Evolutionary conservation across 2,888 invertebrate species (phyloP).

Genomic region (Synergus japonicus): DNA sequence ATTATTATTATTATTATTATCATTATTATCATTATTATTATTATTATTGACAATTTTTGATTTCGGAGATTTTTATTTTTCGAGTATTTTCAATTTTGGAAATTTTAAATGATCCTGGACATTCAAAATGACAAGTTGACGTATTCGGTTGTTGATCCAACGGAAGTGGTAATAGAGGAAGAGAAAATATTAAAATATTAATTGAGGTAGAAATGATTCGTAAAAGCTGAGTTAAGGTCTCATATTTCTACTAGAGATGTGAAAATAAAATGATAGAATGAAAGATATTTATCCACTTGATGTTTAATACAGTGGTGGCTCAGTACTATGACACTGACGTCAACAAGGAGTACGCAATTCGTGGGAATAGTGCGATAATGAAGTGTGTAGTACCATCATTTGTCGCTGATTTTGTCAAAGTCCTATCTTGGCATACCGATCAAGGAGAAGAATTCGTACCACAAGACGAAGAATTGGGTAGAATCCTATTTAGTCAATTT

Average conservation of each 20-base stretch:
- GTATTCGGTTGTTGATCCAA: too few species aligned
- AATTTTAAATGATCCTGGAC: too few species aligned
- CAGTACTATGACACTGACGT: slow-evolving; percentile 91
- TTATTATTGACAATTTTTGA: too few species aligned
- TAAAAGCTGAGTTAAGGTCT: neutral
- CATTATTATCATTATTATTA: too few species aligned
- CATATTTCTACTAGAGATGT: neutral
- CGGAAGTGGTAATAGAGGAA: neutral
- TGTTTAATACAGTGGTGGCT: slow-evolving; percentile 82
- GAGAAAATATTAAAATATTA: neutral
- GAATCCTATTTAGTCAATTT: neutral
- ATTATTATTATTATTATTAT: too few species aligned
- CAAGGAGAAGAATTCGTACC: slow-evolving; percentile 83
- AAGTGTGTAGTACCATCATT: slow-evolving; percentile 95
- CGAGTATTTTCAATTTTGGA: too few species aligned
- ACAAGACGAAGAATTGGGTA: slow-evolving; percentile 80
- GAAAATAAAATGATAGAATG: neutral
- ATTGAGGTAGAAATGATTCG: neutral
- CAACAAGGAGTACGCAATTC: slow-evolving; percentile 93
- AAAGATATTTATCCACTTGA: neutral
- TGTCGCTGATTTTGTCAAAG: slow-evolving; percentile 93
- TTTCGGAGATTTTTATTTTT: too few species aligned
- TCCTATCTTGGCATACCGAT: slow-evolving; percentile 92
- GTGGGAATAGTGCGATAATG: slow-evolving; percentile 92
- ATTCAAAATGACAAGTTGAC: too few species aligned